These are phyloP conservation scores for Fragum fragum DNA, from an alignment of 2,888 invertebrate genomes.

Conservation along the genomic window DNA sequence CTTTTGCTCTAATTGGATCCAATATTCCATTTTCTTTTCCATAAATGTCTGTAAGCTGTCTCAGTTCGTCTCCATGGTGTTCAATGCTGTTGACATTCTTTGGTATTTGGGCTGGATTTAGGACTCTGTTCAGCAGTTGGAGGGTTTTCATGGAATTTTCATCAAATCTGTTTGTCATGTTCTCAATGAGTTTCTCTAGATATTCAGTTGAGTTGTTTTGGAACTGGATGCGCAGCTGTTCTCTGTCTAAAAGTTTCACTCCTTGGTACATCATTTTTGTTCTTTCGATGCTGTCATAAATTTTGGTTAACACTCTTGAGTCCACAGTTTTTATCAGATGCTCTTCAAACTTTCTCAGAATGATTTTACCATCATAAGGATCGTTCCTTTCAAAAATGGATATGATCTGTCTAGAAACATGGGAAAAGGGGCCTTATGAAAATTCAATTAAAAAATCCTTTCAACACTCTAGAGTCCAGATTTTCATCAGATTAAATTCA, in stretches of 20 bases:
- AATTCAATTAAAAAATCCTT: too few relatives aligned
- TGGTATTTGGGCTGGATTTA: constrained; percentile 26
- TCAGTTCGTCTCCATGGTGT: constrained; percentile 9
- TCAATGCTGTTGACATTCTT: not conserved
- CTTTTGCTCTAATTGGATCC: constrained; percentile 1
- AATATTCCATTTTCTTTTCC: not conserved
- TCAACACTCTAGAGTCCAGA: too few relatives aligned
- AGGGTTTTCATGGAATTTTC: not conserved
- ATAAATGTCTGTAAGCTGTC: not conserved
- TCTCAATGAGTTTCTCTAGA: not conserved
- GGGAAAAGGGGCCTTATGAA: too few relatives aligned
- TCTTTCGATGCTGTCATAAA: not conserved
- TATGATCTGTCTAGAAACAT: too few relatives aligned
- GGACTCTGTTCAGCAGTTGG: too few relatives aligned
- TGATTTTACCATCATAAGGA: too few relatives aligned
- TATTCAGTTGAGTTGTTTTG: constrained; percentile 23
- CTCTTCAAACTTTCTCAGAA: too few relatives aligned
- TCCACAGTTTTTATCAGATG: too few relatives aligned
- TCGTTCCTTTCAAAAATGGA: too few relatives aligned
- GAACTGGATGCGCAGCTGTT: constrained; percentile 36
- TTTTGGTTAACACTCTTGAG: too few relatives aligned
- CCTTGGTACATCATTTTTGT: constrained; percentile 25
- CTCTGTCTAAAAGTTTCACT: constrained; percentile 38
- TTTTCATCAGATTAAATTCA: too few relatives aligned
- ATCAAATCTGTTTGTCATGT: not conserved